These are phyloP conservation scores for Sinhomidia bicolor DNA, from an alignment of 2,888 invertebrate genomes.

Conservation along the genomic window DNA sequence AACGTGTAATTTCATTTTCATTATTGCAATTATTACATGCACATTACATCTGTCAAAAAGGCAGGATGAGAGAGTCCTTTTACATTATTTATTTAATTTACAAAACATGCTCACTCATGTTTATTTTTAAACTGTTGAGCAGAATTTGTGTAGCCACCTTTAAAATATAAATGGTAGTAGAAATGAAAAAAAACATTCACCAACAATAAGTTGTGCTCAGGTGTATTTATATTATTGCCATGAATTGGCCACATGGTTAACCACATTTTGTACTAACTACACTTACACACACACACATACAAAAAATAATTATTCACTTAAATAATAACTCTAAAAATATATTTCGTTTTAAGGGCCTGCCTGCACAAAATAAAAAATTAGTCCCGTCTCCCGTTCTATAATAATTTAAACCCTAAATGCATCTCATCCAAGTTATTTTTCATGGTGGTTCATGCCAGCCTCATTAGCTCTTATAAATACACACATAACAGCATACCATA, in stretches of 20 bases:
- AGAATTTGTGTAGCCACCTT: background rate
- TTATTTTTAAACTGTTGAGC: background rate
- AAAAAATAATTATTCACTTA: constrained; percentile 33
- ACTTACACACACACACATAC: background rate
- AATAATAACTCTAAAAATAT: constrained; percentile 34
- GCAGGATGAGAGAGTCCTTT: background rate
- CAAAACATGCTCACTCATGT: constrained; percentile 13
- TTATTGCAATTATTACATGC: background rate
- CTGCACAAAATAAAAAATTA: too few species aligned
- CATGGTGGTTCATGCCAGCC: background rate
- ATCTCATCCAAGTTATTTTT: too few species aligned
- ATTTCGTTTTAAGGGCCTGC: background rate
- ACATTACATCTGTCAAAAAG: constrained; percentile 8
- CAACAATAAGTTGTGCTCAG: too few species aligned
- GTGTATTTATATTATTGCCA: background rate
- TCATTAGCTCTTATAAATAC: constrained; percentile 13
- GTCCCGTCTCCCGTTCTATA: too few species aligned
- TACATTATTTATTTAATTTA: constrained; percentile 18
- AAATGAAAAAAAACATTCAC: background rate
- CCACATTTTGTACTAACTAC: background rate
- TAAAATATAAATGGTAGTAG: background rate
- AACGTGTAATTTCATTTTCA: constrained; percentile 8
- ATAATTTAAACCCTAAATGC: too few species aligned
- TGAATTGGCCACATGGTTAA: background rate
- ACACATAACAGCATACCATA: constrained; percentile 36